phyloP scores from a whole-genome alignment of 2,797 vertebrate genomes.

The Corythornis leucogaster region DNA sequence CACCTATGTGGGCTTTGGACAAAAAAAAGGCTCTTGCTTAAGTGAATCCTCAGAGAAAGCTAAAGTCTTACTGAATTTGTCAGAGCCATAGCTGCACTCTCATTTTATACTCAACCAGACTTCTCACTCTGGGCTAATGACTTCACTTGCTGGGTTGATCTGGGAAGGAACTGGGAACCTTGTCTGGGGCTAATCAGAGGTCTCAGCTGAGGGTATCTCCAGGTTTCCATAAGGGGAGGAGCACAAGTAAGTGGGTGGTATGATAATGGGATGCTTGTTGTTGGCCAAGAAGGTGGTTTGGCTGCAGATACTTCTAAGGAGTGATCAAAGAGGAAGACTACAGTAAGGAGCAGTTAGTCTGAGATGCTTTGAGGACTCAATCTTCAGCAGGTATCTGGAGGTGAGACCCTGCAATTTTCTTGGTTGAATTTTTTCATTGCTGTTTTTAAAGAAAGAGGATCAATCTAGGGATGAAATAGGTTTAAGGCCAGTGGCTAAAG shows the following conservation, averaged over 20 bases:
- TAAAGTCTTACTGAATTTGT: background rate
- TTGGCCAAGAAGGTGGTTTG: background rate
- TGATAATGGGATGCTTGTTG: background rate
- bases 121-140: background rate
- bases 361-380: background rate
- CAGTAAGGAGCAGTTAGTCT: background rate
- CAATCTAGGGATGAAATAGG: background rate
- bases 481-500: background rate
- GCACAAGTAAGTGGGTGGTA: background rate
- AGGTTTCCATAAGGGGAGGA: background rate
- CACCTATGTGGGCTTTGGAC: background rate
- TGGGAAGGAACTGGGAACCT: background rate
- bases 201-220: background rate
- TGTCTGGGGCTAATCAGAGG: background rate
- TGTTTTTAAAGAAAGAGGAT: background rate
- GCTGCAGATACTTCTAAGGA: rapidly evolving
- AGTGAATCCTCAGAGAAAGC: background rate
- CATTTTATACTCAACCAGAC: background rate
- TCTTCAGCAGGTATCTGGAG: background rate
- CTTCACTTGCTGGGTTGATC: background rate
- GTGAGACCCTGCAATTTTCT: background rate
- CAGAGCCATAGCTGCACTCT: background rate
- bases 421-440: rapidly evolving
- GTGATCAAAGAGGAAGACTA: rapidly evolving
- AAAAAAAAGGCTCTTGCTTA: background rate